Evolutionary conservation across 2,888 invertebrate species (phyloP), one percentile per base, ranked within the genome.

Genomic region (Drosophila setosimentum): DNA sequence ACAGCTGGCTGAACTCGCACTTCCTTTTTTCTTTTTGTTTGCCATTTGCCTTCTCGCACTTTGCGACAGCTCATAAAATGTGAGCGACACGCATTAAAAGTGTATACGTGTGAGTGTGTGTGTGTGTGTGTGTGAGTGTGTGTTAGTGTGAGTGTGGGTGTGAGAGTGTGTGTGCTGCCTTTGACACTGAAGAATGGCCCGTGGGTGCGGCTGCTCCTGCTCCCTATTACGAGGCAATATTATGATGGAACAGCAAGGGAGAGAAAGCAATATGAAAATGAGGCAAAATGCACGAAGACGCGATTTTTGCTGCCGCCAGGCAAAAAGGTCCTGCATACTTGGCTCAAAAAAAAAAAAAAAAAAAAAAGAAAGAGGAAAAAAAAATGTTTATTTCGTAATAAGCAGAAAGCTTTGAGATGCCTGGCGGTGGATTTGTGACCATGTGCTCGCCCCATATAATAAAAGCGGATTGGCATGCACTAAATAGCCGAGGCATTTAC

Each of bases 31-130:
- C 18, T 51, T 35, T 27, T 69, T 70, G 73, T 77, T 87, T 71
- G 57, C 71, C 79, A 73, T 76, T 75, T 68, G 84, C 76, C 53
- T 57, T 64, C 75, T 78, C 84, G 79, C 78, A 89, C 77, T 83
- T 85, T 89, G 90, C 83, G 90, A 89, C 87, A 87, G 90, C 87
- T 87, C 87, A 87, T 87, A 90, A 87, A 90, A 87, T 87, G 85
- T 76, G 82, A 90, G 82, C 87, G 87, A 90, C 83, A 88, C 90
- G 89, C 87, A 90, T 90, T 87, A 87, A 88, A 81, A 78, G 63
- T 78, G 70, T 76, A 65, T 69, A 73, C 71, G 71, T 76, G 68
- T 68, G 71, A 68, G 71, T 72, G 58, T 61, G 68, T 42, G 42
- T 18, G 40, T 35, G 29, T 35, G 62, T 24, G 45, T 54, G 42